A percentile compares a stretch with the other conserved stretches of the same genome.
Evolutionary conservation across 2,113 vertebrate species (phyloP).

Genomic region (Eurypyga helias): DNA sequence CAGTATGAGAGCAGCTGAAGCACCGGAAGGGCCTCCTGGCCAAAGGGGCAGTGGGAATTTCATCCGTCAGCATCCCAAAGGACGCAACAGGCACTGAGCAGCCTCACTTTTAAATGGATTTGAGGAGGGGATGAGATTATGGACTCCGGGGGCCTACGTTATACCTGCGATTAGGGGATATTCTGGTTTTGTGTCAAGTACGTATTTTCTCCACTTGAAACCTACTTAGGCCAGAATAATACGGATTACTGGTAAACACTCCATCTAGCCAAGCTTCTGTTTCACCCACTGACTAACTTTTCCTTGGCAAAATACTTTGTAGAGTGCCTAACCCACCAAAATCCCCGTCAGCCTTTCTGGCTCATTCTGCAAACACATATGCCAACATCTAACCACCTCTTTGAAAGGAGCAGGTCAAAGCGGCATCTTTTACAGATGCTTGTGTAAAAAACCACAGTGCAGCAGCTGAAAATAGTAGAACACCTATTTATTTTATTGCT

Average conservation of each 20-base stretch:
- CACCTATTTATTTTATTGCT: neutral
- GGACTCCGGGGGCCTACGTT: neutral
- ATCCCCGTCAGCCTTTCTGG: fast-evolving
- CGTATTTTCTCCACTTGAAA: neutral
- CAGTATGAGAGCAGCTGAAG: fast-evolving
- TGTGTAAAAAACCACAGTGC: fast-evolving
- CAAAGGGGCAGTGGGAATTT: neutral
- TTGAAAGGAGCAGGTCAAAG: neutral
- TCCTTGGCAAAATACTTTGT: neutral
- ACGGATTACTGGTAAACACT: fast-evolving
- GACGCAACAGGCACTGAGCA: neutral
- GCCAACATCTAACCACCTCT: neutral
- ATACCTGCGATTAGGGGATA: neutral
- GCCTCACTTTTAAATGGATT: neutral
- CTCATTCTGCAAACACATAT: neutral
- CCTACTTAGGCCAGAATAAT: neutral
- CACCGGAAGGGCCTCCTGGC: neutral
- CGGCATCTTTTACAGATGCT: neutral
- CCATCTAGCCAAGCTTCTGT: no score
- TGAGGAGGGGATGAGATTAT: neutral
- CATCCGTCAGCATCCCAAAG: neutral
- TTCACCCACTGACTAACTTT: neutral
- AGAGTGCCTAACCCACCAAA: no score
- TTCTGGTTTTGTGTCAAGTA: neutral
- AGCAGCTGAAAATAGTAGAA: neutral